Percentiles rank a stretch among this genome's conserved stretches.
phyloP scores from a whole-genome alignment of 2,888 invertebrate genomes.

The Agrotis puta region DNA sequence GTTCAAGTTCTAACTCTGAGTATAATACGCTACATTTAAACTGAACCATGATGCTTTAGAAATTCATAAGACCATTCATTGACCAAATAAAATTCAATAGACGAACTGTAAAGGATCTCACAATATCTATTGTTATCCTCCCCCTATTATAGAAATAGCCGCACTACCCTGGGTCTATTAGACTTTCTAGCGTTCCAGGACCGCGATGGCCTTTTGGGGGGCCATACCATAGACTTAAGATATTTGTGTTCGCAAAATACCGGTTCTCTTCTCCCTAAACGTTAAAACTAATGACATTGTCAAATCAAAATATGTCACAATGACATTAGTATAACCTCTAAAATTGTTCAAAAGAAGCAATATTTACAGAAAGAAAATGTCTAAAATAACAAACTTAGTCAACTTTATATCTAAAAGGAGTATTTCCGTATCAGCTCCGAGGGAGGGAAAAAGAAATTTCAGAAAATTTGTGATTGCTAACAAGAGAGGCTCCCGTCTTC shows the following conservation, averaged over 20 bases:
- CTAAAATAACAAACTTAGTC: slow-evolving; percentile 78
- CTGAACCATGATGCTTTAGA: no score
- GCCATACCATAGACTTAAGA: not conserved
- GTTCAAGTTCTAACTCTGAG: no score
- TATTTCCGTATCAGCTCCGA: slow-evolving; percentile 81
- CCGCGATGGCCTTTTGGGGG: no score
- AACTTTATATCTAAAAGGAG: slow-evolving; percentile 80
- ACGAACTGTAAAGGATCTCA: no score
- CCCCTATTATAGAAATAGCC: no score
- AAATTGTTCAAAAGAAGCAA: slow-evolving; percentile 17
- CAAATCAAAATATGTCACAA: slow-evolving; percentile 8
- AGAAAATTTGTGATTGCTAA: slow-evolving; percentile 94
- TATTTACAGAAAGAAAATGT: slow-evolving; percentile 74
- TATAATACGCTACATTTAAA: no score
- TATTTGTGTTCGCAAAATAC: not conserved
- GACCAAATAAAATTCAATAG: no score
- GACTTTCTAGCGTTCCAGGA: no score
- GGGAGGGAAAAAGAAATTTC: slow-evolving; percentile 95
- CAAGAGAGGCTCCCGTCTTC: slow-evolving; percentile 93
- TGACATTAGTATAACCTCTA: slow-evolving; percentile 66
- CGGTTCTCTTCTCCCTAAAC: slow-evolving; percentile 8
- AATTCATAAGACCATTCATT: no score
- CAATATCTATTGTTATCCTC: no score
- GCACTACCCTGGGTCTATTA: no score
- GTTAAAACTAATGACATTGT: not conserved